These are phyloP conservation scores for Vulpes ferrilata DNA, from an alignment of 2,113 vertebrate species.

Conservation along the genomic window DNA sequence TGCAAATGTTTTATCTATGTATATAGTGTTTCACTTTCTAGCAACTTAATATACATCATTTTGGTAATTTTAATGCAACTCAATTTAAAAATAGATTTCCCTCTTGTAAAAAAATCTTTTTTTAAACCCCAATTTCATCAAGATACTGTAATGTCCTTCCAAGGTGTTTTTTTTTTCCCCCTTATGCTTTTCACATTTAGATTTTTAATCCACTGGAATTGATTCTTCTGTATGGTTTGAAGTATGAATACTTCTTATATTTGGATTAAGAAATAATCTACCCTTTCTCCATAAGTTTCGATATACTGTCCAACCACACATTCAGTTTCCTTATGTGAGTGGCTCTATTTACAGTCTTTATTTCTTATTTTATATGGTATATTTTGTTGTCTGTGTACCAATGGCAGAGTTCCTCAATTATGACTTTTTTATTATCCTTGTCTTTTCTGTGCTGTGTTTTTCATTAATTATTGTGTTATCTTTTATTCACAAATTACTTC, in stretches of 20 bases:
- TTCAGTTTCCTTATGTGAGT: not conserved
- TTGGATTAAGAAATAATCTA: not conserved
- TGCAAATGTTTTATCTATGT: not conserved
- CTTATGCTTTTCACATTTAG: not conserved
- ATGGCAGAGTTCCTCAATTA: not conserved
- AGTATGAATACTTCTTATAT: not conserved
- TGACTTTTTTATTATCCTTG: not conserved
- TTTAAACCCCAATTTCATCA: not conserved
- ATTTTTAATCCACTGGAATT: constrained; percentile 13
- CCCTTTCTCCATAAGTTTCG: not conserved
- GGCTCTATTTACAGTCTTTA: not conserved
- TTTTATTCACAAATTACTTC: constrained; percentile 21
- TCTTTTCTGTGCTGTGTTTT: not conserved
- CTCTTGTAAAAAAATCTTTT: not conserved
- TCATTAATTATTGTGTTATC: constrained; percentile 3
- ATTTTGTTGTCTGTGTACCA: not conserved
- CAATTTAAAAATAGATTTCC: not conserved
- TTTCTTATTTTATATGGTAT: not conserved
- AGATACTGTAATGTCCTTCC: not conserved
- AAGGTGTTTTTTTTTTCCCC: not conserved
- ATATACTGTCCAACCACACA: not conserved
- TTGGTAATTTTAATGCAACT: constrained; percentile 44
- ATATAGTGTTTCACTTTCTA: not conserved
- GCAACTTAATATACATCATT: not conserved
- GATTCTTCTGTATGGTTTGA: not conserved